These are phyloP conservation scores for Neofelis nebulosa DNA, from an alignment of 2,113 vertebrate genomes.

Conservation along the genomic window DNA sequence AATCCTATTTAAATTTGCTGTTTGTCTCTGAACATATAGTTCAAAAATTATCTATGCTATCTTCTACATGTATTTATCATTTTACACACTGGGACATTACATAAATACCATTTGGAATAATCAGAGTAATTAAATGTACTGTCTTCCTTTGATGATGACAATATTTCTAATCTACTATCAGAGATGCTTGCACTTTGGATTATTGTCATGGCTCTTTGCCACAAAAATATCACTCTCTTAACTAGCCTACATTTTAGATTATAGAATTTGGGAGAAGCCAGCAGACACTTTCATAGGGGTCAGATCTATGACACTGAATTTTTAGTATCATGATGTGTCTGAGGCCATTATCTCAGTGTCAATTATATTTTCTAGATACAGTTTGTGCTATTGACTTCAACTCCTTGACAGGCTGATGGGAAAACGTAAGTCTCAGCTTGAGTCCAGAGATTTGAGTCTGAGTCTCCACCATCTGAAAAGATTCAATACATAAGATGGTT, in stretches of 20 bases:
- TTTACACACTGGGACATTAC: background rate
- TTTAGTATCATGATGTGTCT: background rate
- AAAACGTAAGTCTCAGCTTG: background rate
- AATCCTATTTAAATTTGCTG: background rate
- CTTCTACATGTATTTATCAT: background rate
- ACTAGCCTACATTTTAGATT: background rate
- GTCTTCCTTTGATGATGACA: background rate
- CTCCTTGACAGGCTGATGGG: background rate
- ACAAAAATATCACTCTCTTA: background rate
- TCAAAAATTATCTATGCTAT: background rate
- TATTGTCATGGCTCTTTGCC: background rate
- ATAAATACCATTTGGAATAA: background rate
- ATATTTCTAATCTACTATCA: background rate
- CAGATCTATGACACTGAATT: background rate
- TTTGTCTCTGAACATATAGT: background rate
- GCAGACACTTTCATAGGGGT: background rate
- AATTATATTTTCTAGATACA: background rate
- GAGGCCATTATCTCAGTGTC: background rate
- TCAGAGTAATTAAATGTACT: background rate
- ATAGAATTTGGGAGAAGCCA: background rate
- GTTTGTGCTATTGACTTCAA: background rate
- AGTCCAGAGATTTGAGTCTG: background rate
- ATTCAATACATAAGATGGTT: background rate
- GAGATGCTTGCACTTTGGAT: background rate
- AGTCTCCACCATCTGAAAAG: background rate